Conservation (phyloP, 2,113 vertebrate species). For the Emberiza fucata region DNA sequence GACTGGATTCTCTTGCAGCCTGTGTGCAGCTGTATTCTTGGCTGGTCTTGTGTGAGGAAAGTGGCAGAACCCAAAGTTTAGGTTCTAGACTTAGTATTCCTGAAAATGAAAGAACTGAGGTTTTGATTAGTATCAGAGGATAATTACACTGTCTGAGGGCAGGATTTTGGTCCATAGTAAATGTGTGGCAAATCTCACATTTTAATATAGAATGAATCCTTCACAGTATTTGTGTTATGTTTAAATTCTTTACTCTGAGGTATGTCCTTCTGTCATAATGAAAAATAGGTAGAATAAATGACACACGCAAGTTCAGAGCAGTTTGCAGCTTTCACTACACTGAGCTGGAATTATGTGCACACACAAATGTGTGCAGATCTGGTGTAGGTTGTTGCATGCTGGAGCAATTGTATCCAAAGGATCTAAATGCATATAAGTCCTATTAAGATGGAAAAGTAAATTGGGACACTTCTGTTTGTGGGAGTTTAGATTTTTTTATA, state of each 20-base stretch:
- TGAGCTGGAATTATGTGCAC: neutral
- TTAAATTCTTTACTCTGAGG: neutral
- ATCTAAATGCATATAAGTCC: neutral
- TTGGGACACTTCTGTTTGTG: neutral
- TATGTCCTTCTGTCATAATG: neutral
- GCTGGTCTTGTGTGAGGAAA: neutral
- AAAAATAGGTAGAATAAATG: neutral
- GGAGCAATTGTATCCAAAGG: neutral
- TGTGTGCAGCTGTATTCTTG: neutral
- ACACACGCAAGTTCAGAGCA: neutral
- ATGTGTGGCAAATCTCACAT: neutral
- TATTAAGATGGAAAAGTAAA: neutral
- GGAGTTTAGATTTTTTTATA: neutral
- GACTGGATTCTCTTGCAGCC: neutral
- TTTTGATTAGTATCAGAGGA: neutral
- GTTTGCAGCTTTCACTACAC: neutral
- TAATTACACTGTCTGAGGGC: neutral
- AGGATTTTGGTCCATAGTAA: neutral
- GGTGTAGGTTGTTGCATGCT: neutral
- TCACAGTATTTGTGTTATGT: neutral
- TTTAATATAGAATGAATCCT: neutral
- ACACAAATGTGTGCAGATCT: neutral
- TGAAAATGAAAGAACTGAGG: neutral
- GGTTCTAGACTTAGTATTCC: neutral
- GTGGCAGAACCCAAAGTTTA: neutral